phyloP scores from a whole-genome alignment of 2,797 vertebrate species.

The Myotis myotis region DNA sequence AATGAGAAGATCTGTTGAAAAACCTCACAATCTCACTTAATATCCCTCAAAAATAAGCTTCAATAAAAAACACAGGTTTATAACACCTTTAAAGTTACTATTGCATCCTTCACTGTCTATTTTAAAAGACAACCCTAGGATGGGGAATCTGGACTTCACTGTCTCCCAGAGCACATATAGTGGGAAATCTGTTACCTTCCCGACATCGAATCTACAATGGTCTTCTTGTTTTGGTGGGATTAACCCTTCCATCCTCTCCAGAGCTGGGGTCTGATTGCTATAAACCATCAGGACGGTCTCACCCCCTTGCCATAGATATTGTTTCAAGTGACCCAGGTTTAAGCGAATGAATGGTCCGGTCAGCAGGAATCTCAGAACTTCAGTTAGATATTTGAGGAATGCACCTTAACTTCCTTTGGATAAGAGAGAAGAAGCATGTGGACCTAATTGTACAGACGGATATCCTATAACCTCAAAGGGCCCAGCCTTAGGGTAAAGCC shows the following conservation, averaged over 20 bases:
- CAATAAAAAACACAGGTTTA: not conserved
- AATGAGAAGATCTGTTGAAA: not conserved
- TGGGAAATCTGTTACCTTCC: not conserved
- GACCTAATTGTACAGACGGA: not conserved
- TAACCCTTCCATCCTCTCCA: not conserved
- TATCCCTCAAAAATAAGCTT: not conserved
- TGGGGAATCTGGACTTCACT: not conserved
- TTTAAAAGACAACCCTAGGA: not conserved
- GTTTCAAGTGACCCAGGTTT: not conserved
- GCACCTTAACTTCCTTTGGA: not conserved
- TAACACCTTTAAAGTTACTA: not conserved
- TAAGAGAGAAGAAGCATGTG: not conserved
- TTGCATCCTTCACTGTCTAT: not conserved
- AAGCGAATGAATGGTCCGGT: not conserved
- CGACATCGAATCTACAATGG: no score
- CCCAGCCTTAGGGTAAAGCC: not conserved
- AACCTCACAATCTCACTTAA: not conserved
- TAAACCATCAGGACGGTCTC: not conserved
- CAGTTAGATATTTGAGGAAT: not conserved
- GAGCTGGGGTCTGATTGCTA: not conserved
- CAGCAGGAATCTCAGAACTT: not conserved
- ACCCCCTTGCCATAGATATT: no score
- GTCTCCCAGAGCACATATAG: not conserved
- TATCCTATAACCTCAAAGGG: not conserved
- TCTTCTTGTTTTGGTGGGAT: not conserved